Conservation (phyloP, 2,888 invertebrate species). For the Agriopis marginaria region DNA sequence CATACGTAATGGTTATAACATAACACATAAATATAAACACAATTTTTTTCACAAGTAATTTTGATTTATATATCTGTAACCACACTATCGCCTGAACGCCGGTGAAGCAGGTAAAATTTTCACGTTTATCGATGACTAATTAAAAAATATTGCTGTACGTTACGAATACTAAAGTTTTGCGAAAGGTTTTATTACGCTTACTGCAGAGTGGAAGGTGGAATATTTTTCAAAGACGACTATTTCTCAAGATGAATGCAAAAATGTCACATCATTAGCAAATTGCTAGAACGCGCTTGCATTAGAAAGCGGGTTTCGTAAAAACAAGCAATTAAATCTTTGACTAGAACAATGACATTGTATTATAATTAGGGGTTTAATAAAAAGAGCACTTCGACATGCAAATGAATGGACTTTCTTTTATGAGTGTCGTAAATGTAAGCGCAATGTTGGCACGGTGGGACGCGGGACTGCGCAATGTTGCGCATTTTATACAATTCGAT, state of each 20-base stretch:
- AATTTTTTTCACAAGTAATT: no score
- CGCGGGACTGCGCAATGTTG: constrained; percentile 44
- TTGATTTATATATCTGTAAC: no score
- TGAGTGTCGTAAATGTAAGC: constrained; percentile 35
- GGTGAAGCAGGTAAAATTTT: no score
- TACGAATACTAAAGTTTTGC: no score
- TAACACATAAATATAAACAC: no score
- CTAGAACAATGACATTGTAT: constrained; percentile 45
- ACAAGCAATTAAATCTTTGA: constrained; percentile 39
- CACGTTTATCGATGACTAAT: no score
- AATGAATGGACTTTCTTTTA: constrained; percentile 52
- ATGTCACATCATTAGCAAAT: constrained; percentile 44
- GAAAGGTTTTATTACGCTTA: no score
- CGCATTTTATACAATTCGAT: constrained; percentile 62
- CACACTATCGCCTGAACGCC: no score
- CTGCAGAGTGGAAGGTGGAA: no score
- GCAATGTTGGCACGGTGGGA: constrained; percentile 7
- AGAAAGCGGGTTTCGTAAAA: constrained; percentile 40
- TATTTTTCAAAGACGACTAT: constrained; percentile 12
- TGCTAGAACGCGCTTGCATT: constrained; percentile 27
- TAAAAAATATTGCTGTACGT: no score
- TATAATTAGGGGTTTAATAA: constrained; percentile 40
- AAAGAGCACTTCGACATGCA: constrained; percentile 42
- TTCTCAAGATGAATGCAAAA: constrained; percentile 27
- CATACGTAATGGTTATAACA: no score